These are phyloP conservation scores for Clistopyga incitator DNA, from an alignment of 2,888 invertebrate genomes.

Conservation along the genomic window DNA sequence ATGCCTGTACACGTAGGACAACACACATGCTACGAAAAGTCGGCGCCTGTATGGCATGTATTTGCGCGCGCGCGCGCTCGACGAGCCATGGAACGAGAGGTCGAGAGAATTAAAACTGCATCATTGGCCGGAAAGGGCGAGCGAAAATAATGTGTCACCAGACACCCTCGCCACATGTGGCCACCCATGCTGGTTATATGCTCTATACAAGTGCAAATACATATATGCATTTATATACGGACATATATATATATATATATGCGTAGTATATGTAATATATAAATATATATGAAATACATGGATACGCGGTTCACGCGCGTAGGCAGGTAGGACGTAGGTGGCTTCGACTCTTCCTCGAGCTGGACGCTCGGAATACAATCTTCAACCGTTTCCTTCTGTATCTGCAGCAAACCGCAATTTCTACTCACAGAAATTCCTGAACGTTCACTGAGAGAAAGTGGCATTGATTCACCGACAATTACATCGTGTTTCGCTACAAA, in stretches of 20 bases:
- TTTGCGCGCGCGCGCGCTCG: slow-evolving; percentile 6
- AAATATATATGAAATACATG: slow-evolving; percentile 33
- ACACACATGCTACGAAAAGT: slow-evolving; percentile 45
- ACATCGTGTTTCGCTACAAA: neutral
- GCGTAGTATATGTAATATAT: too few species aligned
- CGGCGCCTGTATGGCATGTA: slow-evolving; percentile 45
- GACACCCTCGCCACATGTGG: slow-evolving; percentile 76
- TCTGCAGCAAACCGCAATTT: neutral
- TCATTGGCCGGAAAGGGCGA: slow-evolving; percentile 73
- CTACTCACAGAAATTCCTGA: slow-evolving; percentile 2
- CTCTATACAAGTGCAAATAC: slow-evolving; percentile 42
- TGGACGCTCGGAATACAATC: slow-evolving; percentile 44
- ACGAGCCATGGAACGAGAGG: slow-evolving; percentile 54
- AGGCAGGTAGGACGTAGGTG: slow-evolving; percentile 70
- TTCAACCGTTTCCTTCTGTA: slow-evolving; percentile 35
- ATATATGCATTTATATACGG: neutral
- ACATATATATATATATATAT: slow-evolving; percentile 17
- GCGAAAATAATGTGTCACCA: slow-evolving; percentile 79
- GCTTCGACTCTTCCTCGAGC: slow-evolving; percentile 59
- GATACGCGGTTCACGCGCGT: slow-evolving; percentile 59
- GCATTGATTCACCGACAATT: neutral
- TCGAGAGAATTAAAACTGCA: slow-evolving; percentile 66
- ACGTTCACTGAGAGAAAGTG: neutral
- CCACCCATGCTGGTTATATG: slow-evolving; percentile 73
- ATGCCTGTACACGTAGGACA: slow-evolving; percentile 22